phyloP scores from a whole-genome alignment of 2,113 vertebrate species.

The Proteles cristata region DNA sequence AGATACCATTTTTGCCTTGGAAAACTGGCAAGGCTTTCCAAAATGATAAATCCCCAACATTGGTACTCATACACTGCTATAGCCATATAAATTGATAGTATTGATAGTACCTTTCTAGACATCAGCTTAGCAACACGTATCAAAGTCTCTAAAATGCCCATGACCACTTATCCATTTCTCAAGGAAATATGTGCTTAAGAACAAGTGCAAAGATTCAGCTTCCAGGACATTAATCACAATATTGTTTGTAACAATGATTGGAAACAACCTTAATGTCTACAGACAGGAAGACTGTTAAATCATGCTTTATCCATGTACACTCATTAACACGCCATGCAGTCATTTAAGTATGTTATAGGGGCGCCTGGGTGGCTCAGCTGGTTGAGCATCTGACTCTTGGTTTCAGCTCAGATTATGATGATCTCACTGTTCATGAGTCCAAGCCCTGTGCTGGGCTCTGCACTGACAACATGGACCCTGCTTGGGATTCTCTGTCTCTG shows the following conservation, averaged over 20 bases:
- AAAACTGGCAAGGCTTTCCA: not conserved
- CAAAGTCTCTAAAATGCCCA: not conserved
- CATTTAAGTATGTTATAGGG: not conserved
- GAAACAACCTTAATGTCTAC: not conserved
- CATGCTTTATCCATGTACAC: not conserved
- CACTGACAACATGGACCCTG: no score
- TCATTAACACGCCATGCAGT: not conserved
- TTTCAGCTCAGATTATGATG: no score
- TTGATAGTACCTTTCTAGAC: not conserved
- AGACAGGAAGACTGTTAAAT: not conserved
- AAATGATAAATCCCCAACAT: not conserved
- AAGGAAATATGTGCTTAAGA: not conserved
- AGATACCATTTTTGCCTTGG: not conserved
- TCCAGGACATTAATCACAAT: not conserved
- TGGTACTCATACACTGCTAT: not conserved
- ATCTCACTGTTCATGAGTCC: no score
- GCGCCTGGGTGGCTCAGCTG: no score
- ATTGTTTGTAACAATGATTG: not conserved
- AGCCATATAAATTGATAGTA: not conserved
- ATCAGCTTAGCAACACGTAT: not conserved
- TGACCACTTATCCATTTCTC: not conserved
- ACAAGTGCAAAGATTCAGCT: not conserved
- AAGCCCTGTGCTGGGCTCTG: no score
- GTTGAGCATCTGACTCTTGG: no score
- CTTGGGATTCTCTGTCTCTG: no score